Base-by-base conservation (phyloP, 2,797 vertebrate genomes). In the Pterois miles region DNA sequence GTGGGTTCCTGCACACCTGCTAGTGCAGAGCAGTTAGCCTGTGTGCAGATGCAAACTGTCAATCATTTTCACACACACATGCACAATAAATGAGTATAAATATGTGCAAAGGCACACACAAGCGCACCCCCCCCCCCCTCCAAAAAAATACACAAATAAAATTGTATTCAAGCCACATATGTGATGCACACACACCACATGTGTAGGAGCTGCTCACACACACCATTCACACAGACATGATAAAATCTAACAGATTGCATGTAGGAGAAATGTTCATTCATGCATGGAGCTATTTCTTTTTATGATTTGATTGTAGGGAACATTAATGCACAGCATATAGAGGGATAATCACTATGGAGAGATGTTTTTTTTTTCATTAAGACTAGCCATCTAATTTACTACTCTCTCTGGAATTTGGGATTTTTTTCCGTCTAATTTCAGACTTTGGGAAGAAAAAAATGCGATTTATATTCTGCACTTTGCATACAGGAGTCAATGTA, bases 1-100 rank as follows among this genome's bases (percentile, higher is more conserved):
- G 88, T 91, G 91, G 89, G 88, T 88, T 91, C 85, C 71, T 80
- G 87, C 88, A 84, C 90, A 94, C 92, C 93, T 93, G 93, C 92
- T 78, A 68, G 78, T 73, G 88, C 89, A 84, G 76, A 91, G 85
- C 90, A 86, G 89, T 89, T 91, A 89, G 85, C 78, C 84, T 81
- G 84, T 59, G 70, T 86, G 82, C 90, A 91, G 84, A 92, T 91
- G 90, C 85, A 92, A 91, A 86, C 90, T 93, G 92, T 88, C 93
- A 93, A 89, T 91, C 90, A 92, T 78, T 43, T 25, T 48, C 54
- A 48, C 25, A 33, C 53, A 29, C 57, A 67, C 57, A 16, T 33
- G 27, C 59, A 66, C 46, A 50, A 72, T 13, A 72, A 76, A 78
- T 72, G 60, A 38, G 67, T 40, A 59, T 50, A 80, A 54, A 76